Base-by-base conservation (phyloP, 2,113 vertebrate species). In the Uria lomvia region DNA sequence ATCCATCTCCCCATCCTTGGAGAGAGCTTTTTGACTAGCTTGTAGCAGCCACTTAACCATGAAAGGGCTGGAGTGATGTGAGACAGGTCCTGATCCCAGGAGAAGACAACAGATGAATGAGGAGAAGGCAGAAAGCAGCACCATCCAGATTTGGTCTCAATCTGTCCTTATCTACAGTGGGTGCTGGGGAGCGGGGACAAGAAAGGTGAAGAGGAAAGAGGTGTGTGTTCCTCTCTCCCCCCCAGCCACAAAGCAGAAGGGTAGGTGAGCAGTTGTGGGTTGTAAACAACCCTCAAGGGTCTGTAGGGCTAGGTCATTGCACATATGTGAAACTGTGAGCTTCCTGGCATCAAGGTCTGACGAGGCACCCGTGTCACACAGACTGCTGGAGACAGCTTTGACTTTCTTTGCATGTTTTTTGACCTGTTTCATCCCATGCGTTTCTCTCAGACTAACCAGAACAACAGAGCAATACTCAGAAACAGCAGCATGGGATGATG, bases 251-350 rank as follows among this genome's bases (percentile, higher is more conserved):
- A 77, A 86, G 47, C 49, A 77, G 66, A 74, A 45, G 18, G 63
- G 17, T 29, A 9, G 16, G 40, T 38, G 71, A 56, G 42, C 2
- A 2, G 43, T 13, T 59, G 5, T 30, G n/a, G 50, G 13, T 80
- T 75, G 22, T 19, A 72, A 86, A 71, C 30, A 58, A 70, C 43
- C 7, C 36, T 58, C 30, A 26, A n/a, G 50, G 29, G 8, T 32
- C 27, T n/a, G 30, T 2, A 58, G 50, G 67, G 19, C 12, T n/a
- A 45, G 53, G 18, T 80, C 38, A 50, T 10, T 4, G 32, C 36
- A 29, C 5, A 3, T 32, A 17, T 7, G 47, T 79, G 42, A 23
- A 65, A 19, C 66, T 24, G 1, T 1, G 17, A 0, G 1, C n/a
- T 71, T 86, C n/a, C 42, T 65, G 26, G 36, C 30, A 27, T 17